Evolutionary conservation across 2,888 invertebrate genomes (phyloP).

Genomic region (Sericinus montela): DNA sequence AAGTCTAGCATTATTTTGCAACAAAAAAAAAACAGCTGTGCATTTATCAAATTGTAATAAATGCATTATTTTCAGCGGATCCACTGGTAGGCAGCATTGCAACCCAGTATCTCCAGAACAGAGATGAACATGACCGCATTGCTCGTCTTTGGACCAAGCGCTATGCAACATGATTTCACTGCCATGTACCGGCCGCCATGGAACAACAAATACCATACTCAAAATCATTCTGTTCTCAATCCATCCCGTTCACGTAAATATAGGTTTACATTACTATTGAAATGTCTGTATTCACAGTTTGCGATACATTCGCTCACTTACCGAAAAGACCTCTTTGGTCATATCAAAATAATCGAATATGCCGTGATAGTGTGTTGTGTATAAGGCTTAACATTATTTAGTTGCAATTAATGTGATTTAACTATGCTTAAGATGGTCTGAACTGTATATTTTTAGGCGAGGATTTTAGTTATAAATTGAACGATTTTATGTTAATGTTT

Average conservation of each 20-base stretch:
- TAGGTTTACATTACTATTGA: conserved; percentile 51
- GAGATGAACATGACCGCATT: conserved; percentile 98
- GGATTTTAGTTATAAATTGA: conserved; percentile 47
- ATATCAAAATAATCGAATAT: conserved; percentile 18
- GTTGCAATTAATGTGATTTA: conserved; percentile 67
- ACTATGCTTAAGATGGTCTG: conserved; percentile 47
- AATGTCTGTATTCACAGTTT: conserved; percentile 33
- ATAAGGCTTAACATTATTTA: conserved; percentile 56
- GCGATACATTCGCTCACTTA: conserved; percentile 33
- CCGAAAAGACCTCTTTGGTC: not conserved
- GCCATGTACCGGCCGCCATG: conserved; percentile 28
- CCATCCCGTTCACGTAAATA: conserved; percentile 62
- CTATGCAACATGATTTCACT: conserved; percentile 91
- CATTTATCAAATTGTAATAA: too few species aligned
- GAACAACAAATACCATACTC: conserved; percentile 53
- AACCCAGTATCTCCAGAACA: conserved; percentile 97
- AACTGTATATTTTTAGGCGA: conserved; percentile 49
- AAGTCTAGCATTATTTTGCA: too few species aligned
- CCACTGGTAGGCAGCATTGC: conserved; percentile 99
- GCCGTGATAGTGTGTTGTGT: conserved; percentile 35
- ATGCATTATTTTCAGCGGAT: conserved; percentile 89
- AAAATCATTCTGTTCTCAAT: conserved; percentile 63
- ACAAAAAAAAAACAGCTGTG: too few species aligned
- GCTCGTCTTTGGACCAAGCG: conserved; percentile 99
- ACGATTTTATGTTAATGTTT: conserved; percentile 43